Evolutionary conservation across 2,797 vertebrate genomes (phyloP), one percentile per base, ranked within the genome.

Genomic region (Hybognathus amarus): DNA sequence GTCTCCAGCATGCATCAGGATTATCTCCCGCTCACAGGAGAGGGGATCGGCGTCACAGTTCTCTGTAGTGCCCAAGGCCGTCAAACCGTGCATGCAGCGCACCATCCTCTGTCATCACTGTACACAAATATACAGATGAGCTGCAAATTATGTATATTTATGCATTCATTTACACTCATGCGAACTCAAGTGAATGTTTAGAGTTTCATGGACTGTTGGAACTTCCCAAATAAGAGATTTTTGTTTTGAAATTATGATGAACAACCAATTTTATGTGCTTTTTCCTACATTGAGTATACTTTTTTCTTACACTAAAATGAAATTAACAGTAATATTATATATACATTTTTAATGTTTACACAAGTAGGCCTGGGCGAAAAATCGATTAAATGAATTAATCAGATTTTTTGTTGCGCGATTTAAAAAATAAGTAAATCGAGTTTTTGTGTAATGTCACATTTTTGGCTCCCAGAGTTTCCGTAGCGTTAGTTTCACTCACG

Each of bases 1-100:
- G 77, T 86, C 85, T 88, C 83, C 84, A 86, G 81, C 80, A 88
- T 88, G 84, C 71, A 77, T 87, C 85, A 82, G 84, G 82, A 89
- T 90, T 89, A 90, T 91, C 89, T 89, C 79, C 67, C 42, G 82
- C 74, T 70, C 33, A 20, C 76, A 80, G 80, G 71, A 77, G 68
- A 83, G 79, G 68, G 56, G 75, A 86, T 77, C n/a, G 81, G 84
- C 66, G 75, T 88, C 77, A 86, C 82, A 82, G 80, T 75, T 64
- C 77, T 86, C 84, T 83, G 66, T 85, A 50, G 71, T 87, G 78
- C 83, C 87, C 88, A 80, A 61, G 74, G 85, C 85, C 84, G 84
- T 84, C 68, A 74, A 87, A 70, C 68, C 66, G 79, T 74, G 33
- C 61, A 66, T 50, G 33, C 85, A 42, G 70, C 12, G 50, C 18